Base-by-base conservation (phyloP, 30 jellyfish, hydroid and myxozoan genomes). In the Rhopilema esculentum region DNA sequence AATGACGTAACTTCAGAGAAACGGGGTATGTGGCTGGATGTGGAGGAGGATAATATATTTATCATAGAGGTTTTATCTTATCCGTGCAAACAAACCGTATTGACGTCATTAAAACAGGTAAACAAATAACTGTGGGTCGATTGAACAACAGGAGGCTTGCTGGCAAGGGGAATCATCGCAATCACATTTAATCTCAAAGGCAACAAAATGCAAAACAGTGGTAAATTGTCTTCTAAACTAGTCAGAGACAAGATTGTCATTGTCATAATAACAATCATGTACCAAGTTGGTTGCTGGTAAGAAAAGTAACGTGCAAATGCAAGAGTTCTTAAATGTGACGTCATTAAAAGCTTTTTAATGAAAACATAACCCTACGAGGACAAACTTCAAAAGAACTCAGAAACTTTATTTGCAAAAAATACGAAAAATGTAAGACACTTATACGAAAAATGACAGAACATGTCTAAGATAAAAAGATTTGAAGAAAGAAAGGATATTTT, bases 161-260 rank as follows among this genome's bases (percentile, higher is more conserved):
- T 40, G 57, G 57, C 57, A 40, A 40, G 49, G 64, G 80, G 64
- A 70, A 70, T 28, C 63, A 26, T 70, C 64, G 57, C 57, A 40
- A 40, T 40, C 57, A 40, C 57, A n/a, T n/a, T n/a, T n/a, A n/a
- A n/a, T n/a, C 57, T 12, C 12, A 12, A 40, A 6, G 9, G 57
- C 57, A 40, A 6, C 12, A 12, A 6, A 2, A 40, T 40, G 57
- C 12, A 12, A 40, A 40, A 40, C 57, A 40, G 57, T 40, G 57
- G 57, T 40, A 40, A 40, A 40, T 2, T 40, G 9, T n/a, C n/a
- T n/a, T n/a, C n/a, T n/a, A n/a, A 6, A 40, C 57, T 12, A 12
- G 9, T 40, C 57, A 2, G 57, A 2, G 12, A 6, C 57, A 40
- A 12, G 12, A 6, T 12, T 40, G 57, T 12, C 12, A 12, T 12